These are phyloP conservation scores for Boloria euphrosyne DNA, from an alignment of 2,888 invertebrate species.

Conservation along the genomic window DNA sequence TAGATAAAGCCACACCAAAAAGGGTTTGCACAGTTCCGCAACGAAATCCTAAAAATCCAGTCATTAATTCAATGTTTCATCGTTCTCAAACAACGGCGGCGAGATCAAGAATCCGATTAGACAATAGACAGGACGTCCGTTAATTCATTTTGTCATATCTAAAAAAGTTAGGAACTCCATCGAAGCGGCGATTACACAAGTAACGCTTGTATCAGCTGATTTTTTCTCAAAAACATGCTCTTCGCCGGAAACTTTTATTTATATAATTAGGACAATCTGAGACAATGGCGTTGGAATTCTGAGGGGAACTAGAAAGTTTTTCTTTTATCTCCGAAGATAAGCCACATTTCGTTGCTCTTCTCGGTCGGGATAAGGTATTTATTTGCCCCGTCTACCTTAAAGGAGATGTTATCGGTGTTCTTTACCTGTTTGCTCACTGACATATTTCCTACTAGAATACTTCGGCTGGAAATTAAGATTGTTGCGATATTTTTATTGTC, in stretches of 20 bases:
- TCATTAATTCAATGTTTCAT: slow-evolving; percentile 15
- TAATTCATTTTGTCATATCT: slow-evolving; percentile 31
- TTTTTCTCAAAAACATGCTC: slow-evolving; percentile 29
- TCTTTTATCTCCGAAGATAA: slow-evolving; percentile 44
- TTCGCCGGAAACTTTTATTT: slow-evolving; percentile 38
- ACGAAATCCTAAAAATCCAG: slow-evolving; percentile 3
- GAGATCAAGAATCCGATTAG: slow-evolving; percentile 34
- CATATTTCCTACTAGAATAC: slow-evolving; percentile 17
- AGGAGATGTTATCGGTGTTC: slow-evolving; percentile 50
- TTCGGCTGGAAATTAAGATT: slow-evolving; percentile 7
- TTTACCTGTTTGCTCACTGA: slow-evolving; percentile 5
- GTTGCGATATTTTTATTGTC: neutral
- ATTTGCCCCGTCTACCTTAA: slow-evolving; percentile 54
- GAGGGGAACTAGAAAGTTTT: slow-evolving; percentile 41
- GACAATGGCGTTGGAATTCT: slow-evolving; percentile 42
- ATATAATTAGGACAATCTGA: slow-evolving; percentile 43
- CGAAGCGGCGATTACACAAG: slow-evolving; percentile 32
- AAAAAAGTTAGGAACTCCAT: slow-evolving; percentile 29
- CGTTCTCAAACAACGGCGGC: slow-evolving; percentile 21
- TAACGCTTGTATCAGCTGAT: slow-evolving; percentile 29
- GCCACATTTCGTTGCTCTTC: slow-evolving; percentile 53
- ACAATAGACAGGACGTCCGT: slow-evolving; percentile 40
- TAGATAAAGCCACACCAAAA: too few relatives aligned
- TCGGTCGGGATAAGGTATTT: slow-evolving; percentile 65
- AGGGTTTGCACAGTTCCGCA: too few relatives aligned